Evolutionary conservation across 2,797 vertebrate species (phyloP).

Genomic region (Sebastes minor): DNA sequence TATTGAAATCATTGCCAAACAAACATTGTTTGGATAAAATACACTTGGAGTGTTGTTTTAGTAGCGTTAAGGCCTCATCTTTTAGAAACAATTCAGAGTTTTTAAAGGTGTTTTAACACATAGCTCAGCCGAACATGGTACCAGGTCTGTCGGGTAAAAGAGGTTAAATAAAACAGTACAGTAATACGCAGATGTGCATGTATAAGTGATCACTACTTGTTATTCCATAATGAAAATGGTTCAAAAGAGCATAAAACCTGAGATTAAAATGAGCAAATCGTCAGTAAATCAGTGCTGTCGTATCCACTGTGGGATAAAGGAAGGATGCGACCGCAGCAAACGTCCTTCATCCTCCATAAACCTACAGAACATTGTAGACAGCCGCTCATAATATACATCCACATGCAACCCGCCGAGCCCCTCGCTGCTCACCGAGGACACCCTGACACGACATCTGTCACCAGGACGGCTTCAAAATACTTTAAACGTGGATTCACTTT

Average conservation of each 20-base stretch:
- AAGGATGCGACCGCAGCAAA: background rate
- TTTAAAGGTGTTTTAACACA: too few species aligned
- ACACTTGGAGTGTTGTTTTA: too few species aligned
- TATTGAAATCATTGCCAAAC: too few species aligned
- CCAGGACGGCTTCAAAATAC: background rate
- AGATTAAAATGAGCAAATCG: background rate
- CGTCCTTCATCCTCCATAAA: constrained; percentile 22
- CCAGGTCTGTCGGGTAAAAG: too few species aligned
- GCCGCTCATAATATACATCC: background rate
- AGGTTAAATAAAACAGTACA: too few species aligned
- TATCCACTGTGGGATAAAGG: background rate
- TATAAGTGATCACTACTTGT: too few species aligned
- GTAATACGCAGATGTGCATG: too few species aligned
- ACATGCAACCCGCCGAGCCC: background rate
- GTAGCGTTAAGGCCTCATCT: too few species aligned
- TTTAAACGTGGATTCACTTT: constrained; percentile 1
- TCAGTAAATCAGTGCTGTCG: background rate
- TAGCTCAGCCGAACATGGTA: too few species aligned
- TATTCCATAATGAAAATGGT: background rate
- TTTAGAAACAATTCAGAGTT: too few species aligned
- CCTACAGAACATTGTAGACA: background rate
- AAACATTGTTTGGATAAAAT: too few species aligned
- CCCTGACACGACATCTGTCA: constrained; percentile 11
- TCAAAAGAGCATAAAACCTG: background rate
- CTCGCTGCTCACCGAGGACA: background rate